A percentile compares a stretch with the other conserved stretches of the same genome.
Conservation (phyloP, 2,888 invertebrate genomes). For the Heteromyza rotundicornis region DNA sequence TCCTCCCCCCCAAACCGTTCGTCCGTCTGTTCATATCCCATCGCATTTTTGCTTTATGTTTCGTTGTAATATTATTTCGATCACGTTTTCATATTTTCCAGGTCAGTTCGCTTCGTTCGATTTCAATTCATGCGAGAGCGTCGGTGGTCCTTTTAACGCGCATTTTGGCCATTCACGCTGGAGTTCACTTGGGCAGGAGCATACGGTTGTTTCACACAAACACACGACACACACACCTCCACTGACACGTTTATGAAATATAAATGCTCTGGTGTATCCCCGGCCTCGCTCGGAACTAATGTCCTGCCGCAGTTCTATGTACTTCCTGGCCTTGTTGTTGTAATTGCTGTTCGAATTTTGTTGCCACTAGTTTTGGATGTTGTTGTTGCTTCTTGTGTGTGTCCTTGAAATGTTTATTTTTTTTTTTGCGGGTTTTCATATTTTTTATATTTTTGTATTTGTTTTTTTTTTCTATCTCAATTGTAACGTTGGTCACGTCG, state of each 20-base stretch:
- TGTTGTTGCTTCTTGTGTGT: conserved; percentile 6
- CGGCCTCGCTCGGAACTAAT: too few relatives aligned
- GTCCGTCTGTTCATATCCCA: background rate
- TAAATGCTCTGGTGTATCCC: too few relatives aligned
- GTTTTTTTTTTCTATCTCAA: background rate
- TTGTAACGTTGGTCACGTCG: conserved; percentile 8
- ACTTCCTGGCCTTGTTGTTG: too few relatives aligned
- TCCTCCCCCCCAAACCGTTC: background rate
- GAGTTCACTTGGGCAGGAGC: conserved; percentile 1
- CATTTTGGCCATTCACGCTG: background rate
- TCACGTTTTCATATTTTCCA: conserved; percentile 47
- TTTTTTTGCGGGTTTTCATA: background rate
- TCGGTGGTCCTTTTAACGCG: conserved; percentile 8
- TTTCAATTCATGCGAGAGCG: conserved; percentile 28
- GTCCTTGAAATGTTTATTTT: conserved; percentile 19
- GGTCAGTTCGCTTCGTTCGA: conserved; percentile 40
- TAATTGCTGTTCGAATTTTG: background rate
- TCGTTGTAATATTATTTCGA: conserved; percentile 31
- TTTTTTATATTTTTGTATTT: conserved; percentile 6
- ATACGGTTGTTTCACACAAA: background rate
- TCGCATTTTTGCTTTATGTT: background rate
- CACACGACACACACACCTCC: background rate
- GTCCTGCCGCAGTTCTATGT: too few relatives aligned
- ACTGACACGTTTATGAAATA: too few relatives aligned
- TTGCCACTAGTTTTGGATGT: background rate